Evolutionary conservation across 2,113 vertebrate genomes (phyloP).

Genomic region (Notarius lentiginosus): DNA sequence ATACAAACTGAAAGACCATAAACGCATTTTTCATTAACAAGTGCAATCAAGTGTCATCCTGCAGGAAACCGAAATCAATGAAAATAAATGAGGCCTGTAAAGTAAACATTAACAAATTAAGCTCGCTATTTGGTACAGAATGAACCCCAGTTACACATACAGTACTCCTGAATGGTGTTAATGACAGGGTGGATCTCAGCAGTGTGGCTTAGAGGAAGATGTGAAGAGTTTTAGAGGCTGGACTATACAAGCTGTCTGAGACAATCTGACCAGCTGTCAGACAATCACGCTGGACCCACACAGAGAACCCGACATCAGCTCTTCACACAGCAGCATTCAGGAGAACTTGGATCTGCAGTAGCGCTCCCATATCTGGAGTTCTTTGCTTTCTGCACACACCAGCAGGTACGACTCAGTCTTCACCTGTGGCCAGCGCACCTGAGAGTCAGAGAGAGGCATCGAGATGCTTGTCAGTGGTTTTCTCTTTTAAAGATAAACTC

Average conservation of each 20-base stretch:
- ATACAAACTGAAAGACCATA: slow-evolving; percentile 19
- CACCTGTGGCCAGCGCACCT: slow-evolving; percentile 63
- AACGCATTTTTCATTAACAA: slow-evolving; percentile 19
- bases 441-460: slow-evolving; percentile 34
- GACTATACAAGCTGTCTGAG: background rate
- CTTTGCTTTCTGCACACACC: slow-evolving; percentile 58
- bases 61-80: slow-evolving; percentile 9
- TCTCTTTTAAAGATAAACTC: too few relatives aligned
- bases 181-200: background rate
- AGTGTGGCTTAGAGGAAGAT: background rate
- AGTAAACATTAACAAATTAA: slow-evolving; percentile 21
- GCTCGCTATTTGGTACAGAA: background rate
- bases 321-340: slow-evolving; percentile 43
- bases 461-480: background rate
- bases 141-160: background rate
- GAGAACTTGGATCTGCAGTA: slow-evolving; percentile 52
- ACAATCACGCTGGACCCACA: background rate
- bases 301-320: background rate
- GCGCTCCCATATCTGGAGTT: slow-evolving; percentile 57
- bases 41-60: slow-evolving; percentile 25
- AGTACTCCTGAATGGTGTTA: slow-evolving; percentile 1
- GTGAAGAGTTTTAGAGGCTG: background rate
- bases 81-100: slow-evolving; percentile 10
- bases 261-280: background rate
- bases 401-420: slow-evolving; percentile 67